A percentile compares a stretch with the other conserved stretches of the same genome.
These are phyloP conservation scores for Limosa lapponica DNA, from an alignment of 2,797 vertebrate species.

Conservation along the genomic window DNA sequence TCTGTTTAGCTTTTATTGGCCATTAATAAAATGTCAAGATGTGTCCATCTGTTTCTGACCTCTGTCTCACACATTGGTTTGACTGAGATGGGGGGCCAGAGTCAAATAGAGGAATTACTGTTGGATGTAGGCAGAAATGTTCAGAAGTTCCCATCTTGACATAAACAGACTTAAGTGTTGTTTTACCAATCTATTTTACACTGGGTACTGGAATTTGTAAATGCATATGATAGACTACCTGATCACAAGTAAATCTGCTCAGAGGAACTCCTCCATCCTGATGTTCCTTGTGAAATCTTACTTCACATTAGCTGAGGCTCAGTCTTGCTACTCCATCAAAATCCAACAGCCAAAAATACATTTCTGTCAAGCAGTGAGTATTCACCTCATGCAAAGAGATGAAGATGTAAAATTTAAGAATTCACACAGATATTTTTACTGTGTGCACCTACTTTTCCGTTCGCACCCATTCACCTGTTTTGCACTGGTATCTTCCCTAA, in stretches of 20 bases:
- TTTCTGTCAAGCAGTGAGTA: neutral
- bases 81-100: neutral
- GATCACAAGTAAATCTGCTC: neutral
- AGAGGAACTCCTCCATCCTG: neutral
- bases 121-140: neutral
- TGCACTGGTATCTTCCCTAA: fast-evolving
- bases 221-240: neutral
- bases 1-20: neutral
- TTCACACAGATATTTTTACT: neutral
- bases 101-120: neutral
- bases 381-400: neutral
- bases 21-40: neutral
- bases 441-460: neutral
- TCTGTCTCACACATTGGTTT: neutral
- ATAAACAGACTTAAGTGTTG: neutral
- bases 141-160: neutral
- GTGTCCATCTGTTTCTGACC: neutral
- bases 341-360: fast-evolving
- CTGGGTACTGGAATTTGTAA: neutral
- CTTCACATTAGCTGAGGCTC: neutral
- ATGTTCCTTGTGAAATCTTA: neutral
- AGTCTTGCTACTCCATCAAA: neutral
- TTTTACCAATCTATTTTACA: neutral
- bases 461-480: neutral
- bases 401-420: neutral